Evolutionary conservation across 1,140 invertebrate genomes (phyloP).

Genomic region (Harpegnathos saltator): DNA sequence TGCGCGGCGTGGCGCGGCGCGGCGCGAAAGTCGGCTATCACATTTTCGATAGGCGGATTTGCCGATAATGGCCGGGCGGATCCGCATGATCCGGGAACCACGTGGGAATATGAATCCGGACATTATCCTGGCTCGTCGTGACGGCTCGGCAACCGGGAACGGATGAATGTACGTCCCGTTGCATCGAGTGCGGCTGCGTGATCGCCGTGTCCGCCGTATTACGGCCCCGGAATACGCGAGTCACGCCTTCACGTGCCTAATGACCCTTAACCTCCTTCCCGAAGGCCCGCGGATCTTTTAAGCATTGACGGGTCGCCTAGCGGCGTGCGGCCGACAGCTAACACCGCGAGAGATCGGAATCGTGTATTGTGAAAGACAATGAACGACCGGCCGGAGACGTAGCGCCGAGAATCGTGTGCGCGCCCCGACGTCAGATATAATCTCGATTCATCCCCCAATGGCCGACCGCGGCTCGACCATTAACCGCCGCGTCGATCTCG

Average conservation of each 20-base stretch:
- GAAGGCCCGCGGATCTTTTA: constrained; percentile 30
- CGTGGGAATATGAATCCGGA: constrained; percentile 78
- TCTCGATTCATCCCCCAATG: constrained; percentile 5
- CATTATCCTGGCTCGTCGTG: constrained; percentile 73
- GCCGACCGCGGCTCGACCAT: neutral
- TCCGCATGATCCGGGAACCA: constrained; percentile 79
- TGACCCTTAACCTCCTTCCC: constrained; percentile 34
- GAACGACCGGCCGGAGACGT: neutral
- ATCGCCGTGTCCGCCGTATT: constrained; percentile 63
- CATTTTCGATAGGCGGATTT: constrained; percentile 79
- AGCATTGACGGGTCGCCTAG: constrained; percentile 10
- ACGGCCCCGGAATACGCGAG: constrained; percentile 7
- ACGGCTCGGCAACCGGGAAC: constrained; percentile 65
- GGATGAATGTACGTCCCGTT: constrained; percentile 67
- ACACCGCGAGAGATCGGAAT: constrained; percentile 33
- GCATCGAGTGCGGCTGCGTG: constrained; percentile 68
- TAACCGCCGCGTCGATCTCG: constrained; percentile 3
- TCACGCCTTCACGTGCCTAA: constrained; percentile 56
- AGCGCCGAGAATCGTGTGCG: neutral
- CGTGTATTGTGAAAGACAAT: constrained; percentile 39
- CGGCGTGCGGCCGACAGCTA: constrained; percentile 22
- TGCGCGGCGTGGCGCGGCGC: constrained; percentile 32
- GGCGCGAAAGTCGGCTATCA: constrained; percentile 73
- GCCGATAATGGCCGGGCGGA: constrained; percentile 76
- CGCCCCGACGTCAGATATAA: constrained; percentile 35